Percentiles rank a stretch among this genome's conserved stretches.
phyloP scores from a whole-genome alignment of 1,140 invertebrate genomes.

The Heliothis subflexa region DNA sequence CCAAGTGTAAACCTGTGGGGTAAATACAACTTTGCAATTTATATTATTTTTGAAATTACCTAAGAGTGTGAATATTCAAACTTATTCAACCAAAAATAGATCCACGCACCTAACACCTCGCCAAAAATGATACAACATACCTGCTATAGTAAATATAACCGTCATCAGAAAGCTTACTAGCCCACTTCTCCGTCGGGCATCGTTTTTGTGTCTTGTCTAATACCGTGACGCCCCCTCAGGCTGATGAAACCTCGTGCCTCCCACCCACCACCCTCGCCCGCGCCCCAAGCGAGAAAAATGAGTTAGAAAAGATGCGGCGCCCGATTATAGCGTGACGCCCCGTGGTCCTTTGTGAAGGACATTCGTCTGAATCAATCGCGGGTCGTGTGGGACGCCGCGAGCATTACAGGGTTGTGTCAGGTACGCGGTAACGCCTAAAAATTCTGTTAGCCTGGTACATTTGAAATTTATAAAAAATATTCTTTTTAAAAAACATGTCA shows the following conservation, averaged over 20 bases:
- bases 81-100: not conserved
- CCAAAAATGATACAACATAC: slow-evolving; percentile 30
- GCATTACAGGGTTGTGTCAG: slow-evolving; percentile 63
- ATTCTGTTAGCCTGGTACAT: slow-evolving; percentile 50
- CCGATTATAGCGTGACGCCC: slow-evolving; percentile 82
- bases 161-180: slow-evolving; percentile 78
- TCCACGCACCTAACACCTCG: slow-evolving; percentile 8
- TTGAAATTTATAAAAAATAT: not conserved
- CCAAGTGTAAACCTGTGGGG: too few relatives aligned
- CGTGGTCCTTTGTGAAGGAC: slow-evolving; percentile 76
- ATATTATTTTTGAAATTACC: too few relatives aligned
- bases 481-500: not conserved
- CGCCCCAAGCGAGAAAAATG: slow-evolving; percentile 83
- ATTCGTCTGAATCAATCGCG: slow-evolving; percentile 81
- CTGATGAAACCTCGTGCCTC: slow-evolving; percentile 70
- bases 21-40: too few relatives aligned
- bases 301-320: slow-evolving; percentile 85
- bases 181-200: slow-evolving; percentile 76
- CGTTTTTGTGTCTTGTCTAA: slow-evolving; percentile 86
- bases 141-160: slow-evolving; percentile 46
- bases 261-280: slow-evolving; percentile 58
- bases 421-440: slow-evolving; percentile 38
- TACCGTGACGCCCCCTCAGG: slow-evolving; percentile 77
- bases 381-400: slow-evolving; percentile 61
- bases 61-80: not conserved